Evolutionary conservation across 2,113 vertebrate species (phyloP), one percentile per base, ranked within the genome.

Genomic region (Entelurus aequoreus): DNA sequence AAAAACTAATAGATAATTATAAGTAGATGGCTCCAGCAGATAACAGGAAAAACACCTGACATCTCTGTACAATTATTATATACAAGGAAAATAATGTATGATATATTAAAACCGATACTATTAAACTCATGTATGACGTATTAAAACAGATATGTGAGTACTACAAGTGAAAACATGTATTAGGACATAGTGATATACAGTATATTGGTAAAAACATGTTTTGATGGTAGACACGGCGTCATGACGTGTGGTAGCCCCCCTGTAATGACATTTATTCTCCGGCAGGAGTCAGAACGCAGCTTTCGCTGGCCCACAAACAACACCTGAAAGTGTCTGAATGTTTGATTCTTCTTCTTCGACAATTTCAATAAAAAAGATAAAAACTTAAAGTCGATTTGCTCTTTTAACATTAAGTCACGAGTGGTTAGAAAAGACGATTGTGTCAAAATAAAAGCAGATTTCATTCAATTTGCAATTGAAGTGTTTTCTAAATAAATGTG

Each of bases 211-310:
- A 49, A 49, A 49, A n/a, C 21, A 10, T 5, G 13, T 13, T 12
- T 35, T 6, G 9, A 53, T 13, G 21, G 28, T 6, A n/a, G 40
- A 5, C 13, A 35, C 44, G 21, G 19, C 48, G 1, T 55, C 15
- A 56, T 56, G 15, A 42, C 37, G 37, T 42, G 75, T 71, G n/a
- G n/a, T n/a, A 74, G 76, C 72, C 82, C 68, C 62, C 85, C 80
- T 71, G 84, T 85, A 88, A 89, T 88, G 88, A 87, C 90, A 89
- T 15, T 73, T 59, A 64, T 71, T 65, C 81, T 83, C 87, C 89
- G 89, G 87, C 86, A 89, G 86, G 84, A 88, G 85, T 82, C 86
- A 80, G 72, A 77, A 84, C 77, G 74, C 74, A 85, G 86, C 78
- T 84, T 86, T 87, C 86, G 81, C 87, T 84, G 82, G 64, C 76